Evolutionary conservation across 1,140 invertebrate species (phyloP).

Genomic region (Sinella curviseta): DNA sequence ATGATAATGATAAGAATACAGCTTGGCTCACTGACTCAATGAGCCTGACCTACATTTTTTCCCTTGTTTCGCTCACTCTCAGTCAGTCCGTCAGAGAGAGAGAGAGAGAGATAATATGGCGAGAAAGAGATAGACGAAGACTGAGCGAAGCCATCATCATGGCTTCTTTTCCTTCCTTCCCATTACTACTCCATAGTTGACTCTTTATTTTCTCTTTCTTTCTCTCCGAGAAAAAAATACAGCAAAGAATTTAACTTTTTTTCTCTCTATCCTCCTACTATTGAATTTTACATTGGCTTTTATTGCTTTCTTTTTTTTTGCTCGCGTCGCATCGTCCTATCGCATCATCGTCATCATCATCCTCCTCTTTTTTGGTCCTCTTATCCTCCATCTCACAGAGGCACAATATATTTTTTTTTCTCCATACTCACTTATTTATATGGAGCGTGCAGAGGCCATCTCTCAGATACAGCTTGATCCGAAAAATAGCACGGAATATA

Average conservation of each 20-base stretch:
- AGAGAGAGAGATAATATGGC: no score
- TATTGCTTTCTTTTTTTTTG: not conserved
- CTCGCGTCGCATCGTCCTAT: no score
- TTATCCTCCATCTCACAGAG: not conserved
- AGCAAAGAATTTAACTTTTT: not conserved
- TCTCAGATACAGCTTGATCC: no score
- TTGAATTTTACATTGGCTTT: constrained; percentile 3
- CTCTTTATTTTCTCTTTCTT: not conserved
- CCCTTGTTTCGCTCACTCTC: no score
- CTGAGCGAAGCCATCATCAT: no score
- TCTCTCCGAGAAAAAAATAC: not conserved
- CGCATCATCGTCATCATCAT: no score
- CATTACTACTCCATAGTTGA: no score
- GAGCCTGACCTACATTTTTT: not conserved
- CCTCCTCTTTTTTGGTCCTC: not conserved
- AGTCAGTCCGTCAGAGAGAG: no score
- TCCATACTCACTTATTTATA: not conserved
- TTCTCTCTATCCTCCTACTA: not conserved
- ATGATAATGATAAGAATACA: no score
- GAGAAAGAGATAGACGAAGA: no score
- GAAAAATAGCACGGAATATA: no score
- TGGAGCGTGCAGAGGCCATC: not conserved
- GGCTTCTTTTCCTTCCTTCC: no score
- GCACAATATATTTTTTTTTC: not conserved
- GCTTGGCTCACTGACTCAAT: not conserved